Base-by-base conservation (phyloP, 2,797 vertebrate genomes). In the Selene dorsalis region DNA sequence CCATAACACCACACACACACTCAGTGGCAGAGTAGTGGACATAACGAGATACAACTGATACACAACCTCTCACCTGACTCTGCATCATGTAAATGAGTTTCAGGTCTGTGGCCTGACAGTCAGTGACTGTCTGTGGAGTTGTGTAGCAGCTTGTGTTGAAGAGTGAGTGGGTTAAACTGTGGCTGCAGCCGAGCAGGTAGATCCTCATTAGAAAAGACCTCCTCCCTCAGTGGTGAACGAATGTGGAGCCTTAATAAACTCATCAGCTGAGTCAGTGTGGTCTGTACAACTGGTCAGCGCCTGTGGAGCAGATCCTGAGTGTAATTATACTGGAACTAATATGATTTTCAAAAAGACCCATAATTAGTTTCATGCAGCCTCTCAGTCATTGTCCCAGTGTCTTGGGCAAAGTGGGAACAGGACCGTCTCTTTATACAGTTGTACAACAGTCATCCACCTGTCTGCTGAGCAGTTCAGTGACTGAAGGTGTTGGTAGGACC, bases 311-410 rank as follows among this genome's bases (percentile, higher is more conserved):
- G 77, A 75, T 80, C 84, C 75, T 84, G 85, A 80, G 72, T 88
- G 83, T 80, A 88, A 92, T 87, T 89, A 83, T 83, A 77, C 84
- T 87, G 88, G 85, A 92, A 92, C 89, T 90, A 90, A 92, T 84
- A 82, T 87, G 88, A 87, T 89, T 91, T 91, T 87, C 79, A 84
- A 77, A 91, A 90, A 90, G 77, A 90, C 72, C 72, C 86, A 84
- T 90, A 87, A 92, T 87, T 79, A 90, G 69, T 81, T 84, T 84
- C 73, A 89, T 85, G 71, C 67, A 52, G 80, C 70, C 70, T 83
- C 82, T 30, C 45, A 53, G 67, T 84, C 80, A 78, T 81, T 89
- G 80, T 89, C 60, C 41, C 18, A 28, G 65, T 28, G 80, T 87
- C 84, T 86, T 84, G 77, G 79, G 81, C 66, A 69, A 75, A 80